phyloP scores from a whole-genome alignment of 2,113 vertebrate genomes.

The Triplophysa tibetana region DNA sequence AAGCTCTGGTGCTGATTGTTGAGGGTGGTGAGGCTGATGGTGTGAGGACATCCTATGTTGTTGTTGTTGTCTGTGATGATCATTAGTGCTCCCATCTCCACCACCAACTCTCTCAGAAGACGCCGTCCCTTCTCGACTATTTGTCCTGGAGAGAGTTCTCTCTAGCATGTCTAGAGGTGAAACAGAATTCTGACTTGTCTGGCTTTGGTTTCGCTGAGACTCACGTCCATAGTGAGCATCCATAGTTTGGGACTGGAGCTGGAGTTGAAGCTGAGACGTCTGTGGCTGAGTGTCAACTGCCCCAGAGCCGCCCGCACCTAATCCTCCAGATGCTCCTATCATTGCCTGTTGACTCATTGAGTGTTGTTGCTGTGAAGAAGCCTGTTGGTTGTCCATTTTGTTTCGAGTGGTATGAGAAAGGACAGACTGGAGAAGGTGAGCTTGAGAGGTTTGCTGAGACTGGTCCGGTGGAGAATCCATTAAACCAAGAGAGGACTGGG shows the following conservation, averaged over 20 bases:
- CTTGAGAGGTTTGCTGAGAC: conserved; percentile 63
- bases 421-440: conserved; percentile 81
- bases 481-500: conserved; percentile 70
- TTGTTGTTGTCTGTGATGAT: conserved; percentile 64
- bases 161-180: conserved; percentile 72
- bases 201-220: conserved; percentile 69
- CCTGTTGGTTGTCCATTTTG: conserved; percentile 72
- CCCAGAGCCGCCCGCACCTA: conserved; percentile 60
- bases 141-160: conserved; percentile 68
- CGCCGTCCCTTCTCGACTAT: conserved; percentile 59
- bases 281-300: conserved; percentile 61
- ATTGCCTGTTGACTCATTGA: conserved; percentile 72
- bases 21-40: conserved; percentile 61
- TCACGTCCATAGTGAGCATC: conserved; percentile 78
- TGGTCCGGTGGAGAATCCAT: conserved; percentile 74
- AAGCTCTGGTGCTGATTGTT: conserved; percentile 66
- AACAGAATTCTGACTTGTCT: conserved; percentile 69
- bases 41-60: conserved; percentile 74
- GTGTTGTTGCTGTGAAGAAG: conserved; percentile 59
- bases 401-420: conserved; percentile 78
- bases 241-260: conserved; percentile 75
- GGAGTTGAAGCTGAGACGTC: conserved; percentile 79
- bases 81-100: conserved; percentile 56
- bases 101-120: conserved; percentile 60
- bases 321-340: conserved; percentile 61